A percentile compares a stretch with the other conserved stretches of the same genome.
Evolutionary conservation across 2,888 invertebrate genomes (phyloP).

Genomic region (Morpho helenor): DNA sequence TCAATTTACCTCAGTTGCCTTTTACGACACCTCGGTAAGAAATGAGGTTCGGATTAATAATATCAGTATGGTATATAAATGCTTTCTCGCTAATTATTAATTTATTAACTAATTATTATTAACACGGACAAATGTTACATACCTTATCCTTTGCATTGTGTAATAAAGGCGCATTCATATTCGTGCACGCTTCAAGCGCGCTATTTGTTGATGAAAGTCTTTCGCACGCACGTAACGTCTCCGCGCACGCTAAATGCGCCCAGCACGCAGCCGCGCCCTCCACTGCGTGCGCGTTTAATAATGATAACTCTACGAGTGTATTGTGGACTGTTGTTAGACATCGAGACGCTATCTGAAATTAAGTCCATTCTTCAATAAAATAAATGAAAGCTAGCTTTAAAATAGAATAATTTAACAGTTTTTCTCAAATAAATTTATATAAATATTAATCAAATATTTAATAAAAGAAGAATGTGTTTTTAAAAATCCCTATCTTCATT

Average conservation of each 20-base stretch:
- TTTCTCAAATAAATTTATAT: no score
- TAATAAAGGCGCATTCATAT: conserved; percentile 90
- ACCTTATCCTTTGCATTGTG: conserved; percentile 93
- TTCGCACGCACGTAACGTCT: conserved; percentile 91
- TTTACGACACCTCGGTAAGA: no score
- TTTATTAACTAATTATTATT: no score
- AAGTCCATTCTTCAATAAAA: not conserved
- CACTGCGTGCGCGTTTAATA: conserved; percentile 88
- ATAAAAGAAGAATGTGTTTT: no score
- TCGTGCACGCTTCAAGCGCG: conserved; percentile 81
- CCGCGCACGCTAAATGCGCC: conserved; percentile 94
- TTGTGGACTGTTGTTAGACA: conserved; percentile 94
- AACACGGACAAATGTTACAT: conserved; percentile 9
- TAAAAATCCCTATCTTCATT: no score
- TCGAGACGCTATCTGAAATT: conserved; percentile 87
- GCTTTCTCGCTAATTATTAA: no score
- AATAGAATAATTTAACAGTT: no score
- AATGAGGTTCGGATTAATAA: no score
- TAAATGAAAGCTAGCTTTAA: not conserved
- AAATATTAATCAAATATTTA: no score
- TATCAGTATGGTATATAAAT: no score
- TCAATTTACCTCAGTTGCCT: no score
- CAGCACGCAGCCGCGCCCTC: conserved; percentile 94
- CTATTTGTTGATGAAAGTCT: conserved; percentile 82
- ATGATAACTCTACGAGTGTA: conserved; percentile 89